Conservation (phyloP, 2,888 invertebrate species). For the Drosophila aldrichi region DNA sequence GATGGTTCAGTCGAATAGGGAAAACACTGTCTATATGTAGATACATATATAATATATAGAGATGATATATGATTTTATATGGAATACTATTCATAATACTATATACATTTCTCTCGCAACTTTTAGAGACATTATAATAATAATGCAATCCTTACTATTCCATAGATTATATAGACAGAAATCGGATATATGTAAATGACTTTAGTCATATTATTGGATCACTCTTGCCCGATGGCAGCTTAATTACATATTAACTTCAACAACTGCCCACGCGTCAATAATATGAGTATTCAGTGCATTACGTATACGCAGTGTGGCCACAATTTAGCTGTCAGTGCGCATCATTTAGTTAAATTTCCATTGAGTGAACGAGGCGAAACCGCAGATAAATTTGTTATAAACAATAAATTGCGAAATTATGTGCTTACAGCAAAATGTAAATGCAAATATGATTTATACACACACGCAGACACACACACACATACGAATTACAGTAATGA, state of each 20-base stretch:
- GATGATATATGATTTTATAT: too few relatives aligned
- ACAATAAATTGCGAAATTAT: constrained; percentile 30
- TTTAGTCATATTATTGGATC: neutral
- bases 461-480: constrained; percentile 1
- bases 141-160: neutral
- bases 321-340: constrained; percentile 6
- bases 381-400: constrained; percentile 24
- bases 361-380: neutral
- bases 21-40: too few relatives aligned
- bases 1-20: too few relatives aligned
- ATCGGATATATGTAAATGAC: neutral
- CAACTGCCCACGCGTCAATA: neutral
- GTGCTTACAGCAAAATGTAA: constrained; percentile 11
- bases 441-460: constrained; percentile 19
- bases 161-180: neutral
- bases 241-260: neutral
- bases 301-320: constrained; percentile 27
- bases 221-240: neutral
- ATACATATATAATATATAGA: too few relatives aligned
- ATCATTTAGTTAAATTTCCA: constrained; percentile 31
- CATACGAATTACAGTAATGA: constrained; percentile 3
- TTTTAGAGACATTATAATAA: neutral
- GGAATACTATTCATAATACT: too few relatives aligned
- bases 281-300: neutral
- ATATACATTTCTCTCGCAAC: too few relatives aligned